Evolutionary conservation across 2,113 vertebrate genomes (phyloP).

Genomic region (Malaclemys terrapin): DNA sequence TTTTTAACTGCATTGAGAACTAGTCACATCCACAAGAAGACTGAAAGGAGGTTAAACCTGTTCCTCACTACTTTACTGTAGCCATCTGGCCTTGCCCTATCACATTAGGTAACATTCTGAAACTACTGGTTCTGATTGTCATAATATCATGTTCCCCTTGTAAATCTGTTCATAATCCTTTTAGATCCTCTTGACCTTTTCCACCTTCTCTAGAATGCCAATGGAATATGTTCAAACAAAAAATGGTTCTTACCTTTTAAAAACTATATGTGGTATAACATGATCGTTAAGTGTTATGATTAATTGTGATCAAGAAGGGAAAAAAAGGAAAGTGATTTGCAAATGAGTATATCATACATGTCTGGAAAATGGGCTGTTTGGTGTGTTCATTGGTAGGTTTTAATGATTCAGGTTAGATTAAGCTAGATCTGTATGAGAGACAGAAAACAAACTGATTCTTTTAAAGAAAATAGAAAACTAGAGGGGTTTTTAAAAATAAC

Average conservation of each 20-base stretch:
- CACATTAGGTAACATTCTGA: neutral
- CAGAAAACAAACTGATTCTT: neutral
- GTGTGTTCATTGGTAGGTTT: neutral
- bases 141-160: neutral
- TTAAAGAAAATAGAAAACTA: neutral
- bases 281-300: neutral
- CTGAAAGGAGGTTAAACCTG: neutral
- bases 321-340: neutral
- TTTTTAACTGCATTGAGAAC: neutral
- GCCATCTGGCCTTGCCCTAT: too few species aligned
- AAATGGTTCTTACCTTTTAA: neutral
- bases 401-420: neutral
- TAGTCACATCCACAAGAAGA: neutral
- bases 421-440: neutral
- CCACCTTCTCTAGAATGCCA: neutral
- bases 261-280: neutral
- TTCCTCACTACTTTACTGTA: too few species aligned
- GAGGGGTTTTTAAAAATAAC: neutral
- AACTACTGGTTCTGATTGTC: neutral
- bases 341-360: neutral
- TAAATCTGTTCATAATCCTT: neutral
- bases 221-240: constrained; percentile 4
- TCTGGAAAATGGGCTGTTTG: neutral
- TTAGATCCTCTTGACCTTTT: neutral
- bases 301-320: neutral